Evolutionary conservation across 2,888 invertebrate genomes (phyloP).

Genomic region (Hartigia nigra): DNA sequence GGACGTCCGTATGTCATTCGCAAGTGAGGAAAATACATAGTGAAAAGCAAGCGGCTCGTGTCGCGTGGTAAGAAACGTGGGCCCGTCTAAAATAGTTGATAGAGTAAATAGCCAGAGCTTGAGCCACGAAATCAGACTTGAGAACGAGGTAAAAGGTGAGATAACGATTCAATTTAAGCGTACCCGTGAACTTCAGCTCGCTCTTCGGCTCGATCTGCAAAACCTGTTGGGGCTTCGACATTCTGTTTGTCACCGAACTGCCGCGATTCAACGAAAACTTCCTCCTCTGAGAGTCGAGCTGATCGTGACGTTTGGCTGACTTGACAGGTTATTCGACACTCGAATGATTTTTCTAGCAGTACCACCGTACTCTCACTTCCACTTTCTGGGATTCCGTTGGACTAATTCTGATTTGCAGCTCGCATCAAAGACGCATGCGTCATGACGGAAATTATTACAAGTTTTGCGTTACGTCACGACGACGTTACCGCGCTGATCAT

Average conservation of each 20-base stretch:
- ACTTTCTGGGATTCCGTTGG: constrained; percentile 59
- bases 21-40: not conserved
- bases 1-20: not conserved
- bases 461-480: constrained; percentile 23
- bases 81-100: not conserved
- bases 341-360: constrained; percentile 32
- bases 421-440: constrained; percentile 56
- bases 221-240: constrained; percentile 82
- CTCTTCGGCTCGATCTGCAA: constrained; percentile 88
- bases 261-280: not conserved
- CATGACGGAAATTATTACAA: constrained; percentile 31
- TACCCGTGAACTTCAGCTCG: constrained; percentile 92
- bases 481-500: constrained; percentile 45
- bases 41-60: not conserved
- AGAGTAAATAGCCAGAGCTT: not conserved
- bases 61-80: not conserved
- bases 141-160: constrained; percentile 3
- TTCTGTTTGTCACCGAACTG: constrained; percentile 55
- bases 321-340: constrained; percentile 38
- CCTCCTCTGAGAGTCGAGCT: not conserved
- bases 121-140: not conserved
- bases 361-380: constrained; percentile 43
- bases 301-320: constrained; percentile 10
- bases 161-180: constrained; percentile 60
- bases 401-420: constrained; percentile 57